Conservation (phyloP, 2,113 vertebrate species). For the Mastomys natalensis region DNA sequence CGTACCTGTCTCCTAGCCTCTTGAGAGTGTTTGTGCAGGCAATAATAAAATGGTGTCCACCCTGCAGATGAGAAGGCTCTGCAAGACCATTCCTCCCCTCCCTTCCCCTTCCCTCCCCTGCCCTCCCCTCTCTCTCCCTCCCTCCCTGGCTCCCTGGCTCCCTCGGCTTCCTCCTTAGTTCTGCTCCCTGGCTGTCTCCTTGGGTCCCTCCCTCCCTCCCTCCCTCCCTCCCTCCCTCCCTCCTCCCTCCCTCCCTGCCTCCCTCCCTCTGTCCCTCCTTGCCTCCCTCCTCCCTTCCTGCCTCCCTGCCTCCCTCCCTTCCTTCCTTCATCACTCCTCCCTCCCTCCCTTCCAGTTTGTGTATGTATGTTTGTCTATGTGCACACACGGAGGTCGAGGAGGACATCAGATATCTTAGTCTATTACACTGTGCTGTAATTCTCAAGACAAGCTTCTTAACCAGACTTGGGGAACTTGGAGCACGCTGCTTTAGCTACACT, state of each 20-base stretch:
- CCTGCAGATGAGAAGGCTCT: background rate
- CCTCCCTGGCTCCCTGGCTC: background rate
- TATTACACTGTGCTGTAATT: background rate
- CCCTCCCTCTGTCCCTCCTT: too few relatives aligned
- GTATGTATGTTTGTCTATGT: background rate
- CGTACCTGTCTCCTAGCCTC: background rate
- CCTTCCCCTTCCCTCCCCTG: rapidly evolving
- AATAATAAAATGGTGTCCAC: background rate
- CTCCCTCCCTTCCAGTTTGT: background rate
- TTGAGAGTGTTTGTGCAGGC: background rate
- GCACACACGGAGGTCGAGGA: background rate
- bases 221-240: too few relatives aligned
- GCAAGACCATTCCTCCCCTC: background rate
- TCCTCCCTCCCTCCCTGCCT: background rate
- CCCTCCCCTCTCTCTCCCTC: too few relatives aligned
- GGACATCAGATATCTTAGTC: background rate
- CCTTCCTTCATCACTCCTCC: background rate
- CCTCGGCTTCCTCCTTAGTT: background rate
- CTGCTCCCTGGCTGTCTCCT: background rate
- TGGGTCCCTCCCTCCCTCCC: background rate
- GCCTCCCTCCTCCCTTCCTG: background rate
- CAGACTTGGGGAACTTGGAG: background rate
- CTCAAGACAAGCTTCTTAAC: background rate
- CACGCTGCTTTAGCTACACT: background rate
- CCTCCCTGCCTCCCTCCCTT: background rate